Conservation (phyloP, 1,140 invertebrate genomes). For the Protaetia brevitarsis region DNA sequence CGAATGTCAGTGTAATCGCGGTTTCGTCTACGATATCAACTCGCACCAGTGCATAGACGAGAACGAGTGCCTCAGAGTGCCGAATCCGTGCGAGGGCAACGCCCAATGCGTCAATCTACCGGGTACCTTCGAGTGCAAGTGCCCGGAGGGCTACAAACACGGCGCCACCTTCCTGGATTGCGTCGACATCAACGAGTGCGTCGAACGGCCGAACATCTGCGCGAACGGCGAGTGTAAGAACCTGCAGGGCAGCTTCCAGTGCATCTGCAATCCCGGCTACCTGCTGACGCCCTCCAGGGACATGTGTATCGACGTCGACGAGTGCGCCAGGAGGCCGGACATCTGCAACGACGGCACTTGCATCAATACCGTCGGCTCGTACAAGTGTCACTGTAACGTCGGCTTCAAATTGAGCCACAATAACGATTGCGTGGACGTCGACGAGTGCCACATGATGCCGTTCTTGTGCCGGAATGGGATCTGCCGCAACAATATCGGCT, state of each 20-base stretch:
- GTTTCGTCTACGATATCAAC: slow-evolving; percentile 72
- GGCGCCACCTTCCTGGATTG: slow-evolving; percentile 64
- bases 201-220: slow-evolving; percentile 65
- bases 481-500: slow-evolving; percentile 77
- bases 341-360: slow-evolving; percentile 83
- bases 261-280: slow-evolving; percentile 60
- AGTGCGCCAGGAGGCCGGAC: slow-evolving; percentile 68
- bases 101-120: slow-evolving; percentile 76
- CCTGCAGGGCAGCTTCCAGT: slow-evolving; percentile 69
- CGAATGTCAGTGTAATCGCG: slow-evolving; percentile 64
- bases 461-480: slow-evolving; percentile 78
- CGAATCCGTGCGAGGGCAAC: slow-evolving; percentile 72
- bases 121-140: slow-evolving; percentile 65
- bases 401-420: slow-evolving; percentile 82
- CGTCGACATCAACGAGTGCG: slow-evolving; percentile 72
- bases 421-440: slow-evolving; percentile 79
- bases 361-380: slow-evolving; percentile 71
- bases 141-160: slow-evolving; percentile 76
- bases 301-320: slow-evolving; percentile 73
- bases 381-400: slow-evolving; percentile 74
- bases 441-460: slow-evolving; percentile 78
- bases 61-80: slow-evolving; percentile 59
- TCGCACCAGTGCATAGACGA: slow-evolving; percentile 76
- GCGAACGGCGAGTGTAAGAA: slow-evolving; percentile 69
- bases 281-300: slow-evolving; percentile 57